These are phyloP conservation scores for Xiphophorus birchmanni DNA, from an alignment of 2,797 vertebrate species.

Conservation along the genomic window DNA sequence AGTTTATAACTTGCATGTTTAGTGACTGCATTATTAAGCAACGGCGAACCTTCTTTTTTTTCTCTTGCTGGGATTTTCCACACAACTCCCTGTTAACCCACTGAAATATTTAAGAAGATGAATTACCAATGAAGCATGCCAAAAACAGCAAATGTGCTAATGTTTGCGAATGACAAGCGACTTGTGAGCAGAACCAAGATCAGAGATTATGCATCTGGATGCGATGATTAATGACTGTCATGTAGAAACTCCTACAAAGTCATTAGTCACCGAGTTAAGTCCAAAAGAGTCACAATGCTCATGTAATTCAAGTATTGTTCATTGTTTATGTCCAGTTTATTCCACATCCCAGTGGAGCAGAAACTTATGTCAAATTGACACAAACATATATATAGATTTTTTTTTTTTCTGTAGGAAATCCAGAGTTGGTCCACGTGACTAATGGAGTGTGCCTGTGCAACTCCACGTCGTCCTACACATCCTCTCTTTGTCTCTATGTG, in stretches of 20 bases:
- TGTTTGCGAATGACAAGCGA: background rate
- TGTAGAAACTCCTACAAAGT: too few relatives aligned
- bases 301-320: background rate
- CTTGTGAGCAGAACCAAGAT: too few relatives aligned
- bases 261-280: too few relatives aligned
- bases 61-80: background rate
- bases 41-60: background rate
- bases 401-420: slow-evolving; percentile 60
- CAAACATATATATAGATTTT: slow-evolving; percentile 44
- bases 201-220: too few relatives aligned
- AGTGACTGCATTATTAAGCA: background rate
- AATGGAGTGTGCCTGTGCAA: slow-evolving; percentile 47
- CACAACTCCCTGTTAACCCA: background rate
- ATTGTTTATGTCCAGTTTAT: background rate
- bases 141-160: background rate
- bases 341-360: background rate
- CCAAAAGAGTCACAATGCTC: background rate
- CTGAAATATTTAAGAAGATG: background rate
- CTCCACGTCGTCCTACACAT: slow-evolving; percentile 56
- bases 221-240: too few relatives aligned
- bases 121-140: too few relatives aligned
- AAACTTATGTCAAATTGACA: slow-evolving; percentile 66
- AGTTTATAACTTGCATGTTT: background rate
- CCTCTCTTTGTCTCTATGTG: slow-evolving; percentile 30
- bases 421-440: slow-evolving; percentile 61